These are phyloP conservation scores for Enteromius unitaeniatus DNA, from an alignment of 2,797 vertebrate genomes.

Conservation along the genomic window DNA sequence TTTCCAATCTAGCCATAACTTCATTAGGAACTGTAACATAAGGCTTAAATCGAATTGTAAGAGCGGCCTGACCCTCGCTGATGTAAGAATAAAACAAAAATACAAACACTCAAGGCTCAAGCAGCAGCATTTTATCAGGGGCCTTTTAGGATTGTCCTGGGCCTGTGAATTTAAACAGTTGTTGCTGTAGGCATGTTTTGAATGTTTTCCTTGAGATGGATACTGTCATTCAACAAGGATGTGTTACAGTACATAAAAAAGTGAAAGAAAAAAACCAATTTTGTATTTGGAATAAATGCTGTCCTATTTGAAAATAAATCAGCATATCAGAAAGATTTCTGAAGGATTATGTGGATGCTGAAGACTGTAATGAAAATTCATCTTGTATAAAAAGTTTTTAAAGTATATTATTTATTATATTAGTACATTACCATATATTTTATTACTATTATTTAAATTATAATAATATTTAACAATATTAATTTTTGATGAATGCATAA, in stretches of 20 bases:
- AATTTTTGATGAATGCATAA: neutral
- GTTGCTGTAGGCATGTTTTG: neutral
- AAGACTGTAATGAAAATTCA: neutral
- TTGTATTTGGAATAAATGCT: neutral
- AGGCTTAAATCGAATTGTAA: neutral
- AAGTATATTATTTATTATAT: neutral
- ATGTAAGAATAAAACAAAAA: slow-evolving; percentile 14
- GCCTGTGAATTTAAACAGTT: neutral
- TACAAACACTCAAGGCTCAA: neutral
- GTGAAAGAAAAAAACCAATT: neutral
- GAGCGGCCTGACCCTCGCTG: neutral
- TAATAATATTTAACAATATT: neutral
- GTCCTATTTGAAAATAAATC: neutral
- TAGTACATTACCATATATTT: neutral
- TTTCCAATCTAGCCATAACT: neutral
- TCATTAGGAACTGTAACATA: slow-evolving; percentile 6
- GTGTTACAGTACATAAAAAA: neutral
- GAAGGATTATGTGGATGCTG: neutral
- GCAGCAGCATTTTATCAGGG: neutral
- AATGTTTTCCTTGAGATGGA: neutral
- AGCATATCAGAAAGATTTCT: neutral
- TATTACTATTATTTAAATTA: neutral
- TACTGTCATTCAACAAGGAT: neutral
- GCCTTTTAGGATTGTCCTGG: neutral
- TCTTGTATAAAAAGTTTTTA: neutral